phyloP scores from a whole-genome alignment of 2,113 vertebrate genomes.

The Gyps fulvus region DNA sequence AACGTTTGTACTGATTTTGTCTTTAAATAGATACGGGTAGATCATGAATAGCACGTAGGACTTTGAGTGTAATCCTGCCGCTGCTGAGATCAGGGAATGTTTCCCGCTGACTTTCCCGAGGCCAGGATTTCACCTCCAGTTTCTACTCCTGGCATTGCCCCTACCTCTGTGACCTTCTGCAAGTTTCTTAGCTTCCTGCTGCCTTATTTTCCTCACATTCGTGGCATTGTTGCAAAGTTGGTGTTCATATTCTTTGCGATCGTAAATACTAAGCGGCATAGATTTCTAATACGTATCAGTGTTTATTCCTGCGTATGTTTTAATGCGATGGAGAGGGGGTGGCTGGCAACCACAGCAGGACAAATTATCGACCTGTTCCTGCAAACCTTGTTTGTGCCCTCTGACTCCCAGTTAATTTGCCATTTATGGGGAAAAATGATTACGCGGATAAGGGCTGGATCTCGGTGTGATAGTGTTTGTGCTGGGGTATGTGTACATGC shows the following conservation, averaged over 20 bases:
- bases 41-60: not conserved
- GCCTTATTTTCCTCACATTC: not conserved
- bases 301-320: not conserved
- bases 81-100: not conserved
- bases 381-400: not conserved
- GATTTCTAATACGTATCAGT: not conserved
- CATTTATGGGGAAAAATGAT: not conserved
- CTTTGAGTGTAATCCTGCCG: not conserved
- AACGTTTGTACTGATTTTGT: not conserved
- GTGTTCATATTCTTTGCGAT: not conserved
- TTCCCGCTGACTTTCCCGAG: constrained; percentile 14
- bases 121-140: constrained; percentile 24
- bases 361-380: not conserved
- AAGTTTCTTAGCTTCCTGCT: not conserved
- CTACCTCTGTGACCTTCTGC: constrained; percentile 38
- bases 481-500: not conserved
- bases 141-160: constrained; percentile 3
- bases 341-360: not conserved
- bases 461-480: accelerated
- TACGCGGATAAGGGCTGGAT: not conserved
- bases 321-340: not conserved
- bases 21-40: not conserved
- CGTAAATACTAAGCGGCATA: not conserved
- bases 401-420: not conserved
- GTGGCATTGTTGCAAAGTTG: not conserved